Base-by-base conservation (phyloP, 2,113 vertebrate species). In the Myrmecobius fasciatus region DNA sequence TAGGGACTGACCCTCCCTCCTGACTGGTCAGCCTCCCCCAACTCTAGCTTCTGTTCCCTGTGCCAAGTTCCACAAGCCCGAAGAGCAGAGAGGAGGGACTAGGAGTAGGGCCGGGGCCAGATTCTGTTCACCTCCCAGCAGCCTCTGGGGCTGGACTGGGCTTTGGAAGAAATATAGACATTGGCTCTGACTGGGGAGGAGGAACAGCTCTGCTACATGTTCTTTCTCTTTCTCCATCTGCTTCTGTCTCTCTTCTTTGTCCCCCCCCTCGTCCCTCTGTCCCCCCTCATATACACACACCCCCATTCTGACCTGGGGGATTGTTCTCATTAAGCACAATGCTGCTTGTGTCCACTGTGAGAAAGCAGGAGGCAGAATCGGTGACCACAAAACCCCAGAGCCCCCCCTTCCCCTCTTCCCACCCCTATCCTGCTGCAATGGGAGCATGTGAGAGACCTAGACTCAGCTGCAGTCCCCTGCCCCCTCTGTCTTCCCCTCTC, bases 311-410 rank as follows among this genome's bases (percentile, higher is more conserved):
- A 25, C 49, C 25, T 22, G 7, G 28, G 14, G 14, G 53, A 46
- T 49, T 97, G 97, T 98, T 96, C 96, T 97, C 90, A 89, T 96
- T 97, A 98, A 95, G 93, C 94, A 96, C 94, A 97, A 95, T 96
- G 43, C 94, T 94, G 93, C 94, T 96, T 97, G 95, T 88, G 83
- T 97, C 97, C 56, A 93, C 91, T 92, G 53, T 94, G 89, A 97
- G 89, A 94, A 96, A 96, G 46, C 92, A 96, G 93, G 92, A 97
- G 92, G 94, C 92, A 53, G 75, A 96, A 97, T 97, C 96, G 96
- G 94, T 94, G 97, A 94, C 91, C 95, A 96, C 96, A 96, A 97
- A 97, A 89, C 95, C 97, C 93, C 95, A 97, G 94, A 92, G 94
- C 96, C 94, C 54, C 94, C 96, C 93, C 47, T 91, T 53, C 92